Evolutionary conservation across 2,113 vertebrate genomes (phyloP).

Genomic region (Delphinus delphis): DNA sequence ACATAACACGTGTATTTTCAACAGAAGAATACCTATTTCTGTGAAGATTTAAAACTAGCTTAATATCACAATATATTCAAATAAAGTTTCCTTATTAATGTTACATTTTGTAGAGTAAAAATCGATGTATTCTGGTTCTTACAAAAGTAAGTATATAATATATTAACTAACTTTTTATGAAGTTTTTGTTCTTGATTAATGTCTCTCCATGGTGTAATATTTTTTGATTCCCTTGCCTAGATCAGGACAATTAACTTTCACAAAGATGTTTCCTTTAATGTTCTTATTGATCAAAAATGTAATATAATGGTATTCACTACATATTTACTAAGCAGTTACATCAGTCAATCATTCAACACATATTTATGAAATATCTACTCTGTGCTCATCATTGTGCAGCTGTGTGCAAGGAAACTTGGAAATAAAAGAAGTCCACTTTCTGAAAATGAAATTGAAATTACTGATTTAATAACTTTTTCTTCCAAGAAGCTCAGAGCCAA

Average conservation of each 20-base stretch:
- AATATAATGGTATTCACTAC: background rate
- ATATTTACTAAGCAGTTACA: background rate
- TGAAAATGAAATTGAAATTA: background rate
- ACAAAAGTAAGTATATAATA: background rate
- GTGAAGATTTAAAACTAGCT: background rate
- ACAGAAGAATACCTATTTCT: background rate
- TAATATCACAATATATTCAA: background rate
- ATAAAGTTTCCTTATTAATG: background rate
- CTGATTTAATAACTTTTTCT: background rate
- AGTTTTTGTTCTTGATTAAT: background rate
- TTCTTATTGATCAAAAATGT: background rate
- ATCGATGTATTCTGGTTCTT: background rate
- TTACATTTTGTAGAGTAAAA: background rate
- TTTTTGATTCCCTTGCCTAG: background rate
- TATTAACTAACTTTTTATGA: background rate
- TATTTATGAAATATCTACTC: background rate
- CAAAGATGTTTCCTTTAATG: background rate
- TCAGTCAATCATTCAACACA: background rate
- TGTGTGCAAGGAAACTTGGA: background rate
- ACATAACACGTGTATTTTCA: background rate
- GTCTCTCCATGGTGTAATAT: background rate
- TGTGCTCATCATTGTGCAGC: background rate
- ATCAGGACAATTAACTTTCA: background rate
- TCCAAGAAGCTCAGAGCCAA: background rate
- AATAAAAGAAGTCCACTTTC: background rate